A percentile compares a stretch with the other conserved stretches of the same genome.
These are phyloP conservation scores for Drosophila emarginata DNA, from an alignment of 2,888 invertebrate genomes.

Conservation along the genomic window DNA sequence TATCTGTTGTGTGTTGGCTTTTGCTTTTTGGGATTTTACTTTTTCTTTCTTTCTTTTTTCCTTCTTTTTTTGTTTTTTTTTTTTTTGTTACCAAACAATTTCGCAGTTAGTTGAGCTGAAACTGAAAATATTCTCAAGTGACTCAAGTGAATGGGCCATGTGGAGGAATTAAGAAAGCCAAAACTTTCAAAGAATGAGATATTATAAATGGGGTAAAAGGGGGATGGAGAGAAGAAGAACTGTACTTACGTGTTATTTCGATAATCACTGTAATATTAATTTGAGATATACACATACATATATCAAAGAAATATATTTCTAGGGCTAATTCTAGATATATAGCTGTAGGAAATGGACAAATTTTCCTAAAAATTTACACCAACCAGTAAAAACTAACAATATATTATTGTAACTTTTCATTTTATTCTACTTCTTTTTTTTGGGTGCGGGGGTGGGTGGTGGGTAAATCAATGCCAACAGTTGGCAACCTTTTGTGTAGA, in stretches of 20 bases:
- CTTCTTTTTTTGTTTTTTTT: neutral
- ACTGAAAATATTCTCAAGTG: constrained; percentile 16
- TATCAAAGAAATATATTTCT: no score
- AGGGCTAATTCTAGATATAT: neutral
- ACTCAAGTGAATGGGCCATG: constrained; percentile 30
- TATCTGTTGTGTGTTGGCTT: constrained; percentile 59
- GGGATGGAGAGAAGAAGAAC: no score
- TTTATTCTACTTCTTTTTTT: constrained; percentile 8
- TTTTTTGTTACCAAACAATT: constrained; percentile 60
- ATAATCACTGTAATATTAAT: neutral
- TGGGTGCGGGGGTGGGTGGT: neutral
- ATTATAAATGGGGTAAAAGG: neutral
- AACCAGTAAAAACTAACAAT: neutral
- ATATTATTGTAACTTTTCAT: constrained; percentile 6
- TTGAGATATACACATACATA: neutral
- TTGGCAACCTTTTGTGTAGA: constrained; percentile 65
- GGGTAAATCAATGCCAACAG: constrained; percentile 50
- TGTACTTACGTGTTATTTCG: neutral
- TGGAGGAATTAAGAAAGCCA: constrained; percentile 48
- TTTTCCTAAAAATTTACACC: neutral
- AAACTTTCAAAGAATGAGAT: constrained; percentile 25
- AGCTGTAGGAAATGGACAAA: neutral
- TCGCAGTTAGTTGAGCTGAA: constrained; percentile 52
- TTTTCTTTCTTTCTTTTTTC: constrained; percentile 18
- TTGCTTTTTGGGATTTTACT: constrained; percentile 21